A percentile compares a stretch with the other conserved stretches of the same genome.
phyloP scores from a whole-genome alignment of 2,797 vertebrate species.

The Micrastur ruficollis region DNA sequence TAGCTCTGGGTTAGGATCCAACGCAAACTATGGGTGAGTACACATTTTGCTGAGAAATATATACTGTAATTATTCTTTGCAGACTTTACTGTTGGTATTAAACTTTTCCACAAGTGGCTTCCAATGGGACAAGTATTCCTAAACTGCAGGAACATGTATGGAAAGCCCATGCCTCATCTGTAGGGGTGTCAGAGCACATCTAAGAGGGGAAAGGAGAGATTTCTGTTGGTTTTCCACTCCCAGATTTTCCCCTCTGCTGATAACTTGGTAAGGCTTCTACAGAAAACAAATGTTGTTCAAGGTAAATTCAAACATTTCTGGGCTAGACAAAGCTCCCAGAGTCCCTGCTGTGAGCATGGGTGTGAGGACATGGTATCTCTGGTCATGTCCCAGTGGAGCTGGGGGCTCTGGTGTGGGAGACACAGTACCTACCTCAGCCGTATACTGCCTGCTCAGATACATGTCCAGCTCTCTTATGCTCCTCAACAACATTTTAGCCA shows the following conservation, averaged over 20 bases:
- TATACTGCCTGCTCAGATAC: accelerated
- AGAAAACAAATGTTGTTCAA: not conserved
- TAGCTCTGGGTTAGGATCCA: not conserved
- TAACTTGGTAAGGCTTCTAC: not conserved
- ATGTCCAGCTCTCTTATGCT: not conserved
- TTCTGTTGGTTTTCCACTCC: not conserved
- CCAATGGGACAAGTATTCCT: not conserved
- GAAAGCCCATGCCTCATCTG: not conserved
- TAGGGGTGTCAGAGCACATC: not conserved
- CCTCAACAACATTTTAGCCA: not conserved
- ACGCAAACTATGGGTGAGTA: not conserved
- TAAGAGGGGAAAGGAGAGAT: not conserved
- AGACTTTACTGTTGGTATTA: not conserved
- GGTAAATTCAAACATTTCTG: not conserved
- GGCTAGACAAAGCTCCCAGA: not conserved
- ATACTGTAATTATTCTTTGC: not conserved
- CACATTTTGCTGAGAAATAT: not conserved
- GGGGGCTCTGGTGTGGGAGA: not conserved
- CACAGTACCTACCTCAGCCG: not conserved
- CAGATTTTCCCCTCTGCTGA: not conserved
- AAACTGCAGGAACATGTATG: not conserved
- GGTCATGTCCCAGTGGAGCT: accelerated
- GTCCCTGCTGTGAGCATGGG: accelerated
- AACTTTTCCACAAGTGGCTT: not conserved
- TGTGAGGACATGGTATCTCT: not conserved